A percentile compares a stretch with the other conserved stretches of the same genome.
phyloP scores from a whole-genome alignment of 1,140 invertebrate species.

The Drosophila navojoa region DNA sequence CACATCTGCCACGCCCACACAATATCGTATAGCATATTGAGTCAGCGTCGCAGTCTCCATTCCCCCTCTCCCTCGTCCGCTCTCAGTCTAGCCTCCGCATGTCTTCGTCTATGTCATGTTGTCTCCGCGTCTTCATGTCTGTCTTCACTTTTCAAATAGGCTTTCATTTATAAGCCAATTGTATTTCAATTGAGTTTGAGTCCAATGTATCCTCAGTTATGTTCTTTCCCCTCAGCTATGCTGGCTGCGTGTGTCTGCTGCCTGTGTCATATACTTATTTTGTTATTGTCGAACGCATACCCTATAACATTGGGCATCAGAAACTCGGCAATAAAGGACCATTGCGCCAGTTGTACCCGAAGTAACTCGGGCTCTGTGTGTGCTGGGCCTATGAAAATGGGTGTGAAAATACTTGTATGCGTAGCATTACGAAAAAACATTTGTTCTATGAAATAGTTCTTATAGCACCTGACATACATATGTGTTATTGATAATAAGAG shows the following conservation, averaged over 20 bases:
- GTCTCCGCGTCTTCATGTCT: constrained; percentile 5
- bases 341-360: too few relatives aligned
- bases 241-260: constrained; percentile 14
- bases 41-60: constrained; percentile 8
- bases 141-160: constrained; percentile 55
- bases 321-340: too few relatives aligned
- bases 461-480: too few relatives aligned
- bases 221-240: not conserved
- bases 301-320: not conserved
- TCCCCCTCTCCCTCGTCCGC: not conserved
- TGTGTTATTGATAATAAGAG: too few relatives aligned
- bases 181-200: constrained; percentile 75
- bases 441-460: too few relatives aligned
- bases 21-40: constrained; percentile 61
- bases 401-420: too few relatives aligned
- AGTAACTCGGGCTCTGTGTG: too few relatives aligned
- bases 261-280: constrained; percentile 11
- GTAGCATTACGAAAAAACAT: too few relatives aligned
- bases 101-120: not conserved
- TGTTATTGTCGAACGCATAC: constrained; percentile 8
- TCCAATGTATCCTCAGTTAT: constrained; percentile 38
- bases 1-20: constrained; percentile 49
- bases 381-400: too few relatives aligned
- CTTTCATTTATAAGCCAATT: constrained; percentile 77
- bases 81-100: not conserved